phyloP scores from a whole-genome alignment of 2,797 vertebrate genomes.

The Monodelphis domestica region DNA sequence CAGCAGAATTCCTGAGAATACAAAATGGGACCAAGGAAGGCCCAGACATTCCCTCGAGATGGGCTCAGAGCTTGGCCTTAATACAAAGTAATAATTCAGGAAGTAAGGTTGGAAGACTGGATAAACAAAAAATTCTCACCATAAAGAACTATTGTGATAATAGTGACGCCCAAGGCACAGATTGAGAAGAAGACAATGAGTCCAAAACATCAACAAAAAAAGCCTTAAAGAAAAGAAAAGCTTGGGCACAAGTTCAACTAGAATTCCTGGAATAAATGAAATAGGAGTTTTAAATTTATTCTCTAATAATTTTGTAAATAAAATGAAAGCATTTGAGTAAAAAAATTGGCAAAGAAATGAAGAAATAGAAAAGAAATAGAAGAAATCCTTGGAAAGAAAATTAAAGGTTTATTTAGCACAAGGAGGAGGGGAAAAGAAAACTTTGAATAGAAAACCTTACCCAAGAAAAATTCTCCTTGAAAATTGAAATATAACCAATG shows the following conservation, averaged over 20 bases:
- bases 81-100: background rate
- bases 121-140: background rate
- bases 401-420: background rate
- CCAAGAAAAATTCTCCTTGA: background rate
- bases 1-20: background rate
- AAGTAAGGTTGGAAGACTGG: background rate
- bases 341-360: background rate
- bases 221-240: background rate
- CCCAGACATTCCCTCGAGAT: background rate
- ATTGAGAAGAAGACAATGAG: background rate
- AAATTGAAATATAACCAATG: background rate
- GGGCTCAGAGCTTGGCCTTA: background rate
- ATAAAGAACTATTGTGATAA: background rate
- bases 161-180: background rate
- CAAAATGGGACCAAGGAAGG: background rate
- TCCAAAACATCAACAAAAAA: background rate
- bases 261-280: background rate
- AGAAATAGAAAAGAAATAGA: too few relatives aligned
- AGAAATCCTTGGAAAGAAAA: background rate
- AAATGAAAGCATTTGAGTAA: background rate
- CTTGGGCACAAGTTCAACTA: background rate
- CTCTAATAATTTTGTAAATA: background rate
- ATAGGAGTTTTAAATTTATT: background rate
- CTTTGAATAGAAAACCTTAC: background rate
- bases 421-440: background rate